Evolutionary conservation across 2,797 vertebrate genomes (phyloP).

Genomic region (Enteromius trimaculatus): DNA sequence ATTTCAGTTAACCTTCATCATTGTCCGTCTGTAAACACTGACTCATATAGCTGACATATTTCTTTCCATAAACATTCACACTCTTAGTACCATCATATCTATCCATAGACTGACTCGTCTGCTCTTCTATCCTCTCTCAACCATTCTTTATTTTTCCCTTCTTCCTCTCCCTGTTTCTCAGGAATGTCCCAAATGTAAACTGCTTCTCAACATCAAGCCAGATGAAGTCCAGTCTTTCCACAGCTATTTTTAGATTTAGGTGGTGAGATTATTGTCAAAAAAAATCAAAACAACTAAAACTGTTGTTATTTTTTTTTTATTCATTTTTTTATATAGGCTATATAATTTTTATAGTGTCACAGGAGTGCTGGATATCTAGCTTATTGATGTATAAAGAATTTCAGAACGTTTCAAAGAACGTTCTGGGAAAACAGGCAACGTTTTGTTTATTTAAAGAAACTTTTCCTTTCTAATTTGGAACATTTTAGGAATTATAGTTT

Average conservation of each 20-base stretch:
- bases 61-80: constrained; percentile 20
- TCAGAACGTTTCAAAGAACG: background rate
- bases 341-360: background rate
- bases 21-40: background rate
- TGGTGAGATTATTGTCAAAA: constrained; percentile 28
- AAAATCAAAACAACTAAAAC: background rate
- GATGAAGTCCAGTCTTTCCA: constrained; percentile 36
- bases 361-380: background rate
- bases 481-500: background rate
- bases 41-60: constrained; percentile 3
- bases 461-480: background rate
- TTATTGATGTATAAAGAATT: background rate
- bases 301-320: no score
- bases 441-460: background rate
- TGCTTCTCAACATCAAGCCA: constrained; percentile 23
- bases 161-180: constrained; percentile 20
- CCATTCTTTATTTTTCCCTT: background rate
- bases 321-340: no score
- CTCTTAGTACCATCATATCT: background rate
- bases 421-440: background rate
- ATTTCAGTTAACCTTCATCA: constrained; percentile 18
- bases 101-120: background rate
- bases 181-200: constrained; percentile 32
- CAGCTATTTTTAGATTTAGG: constrained; percentile 27
- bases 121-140: background rate